These are phyloP conservation scores for Mimas tiliae DNA, from an alignment of 2,888 invertebrate species.

Conservation along the genomic window DNA sequence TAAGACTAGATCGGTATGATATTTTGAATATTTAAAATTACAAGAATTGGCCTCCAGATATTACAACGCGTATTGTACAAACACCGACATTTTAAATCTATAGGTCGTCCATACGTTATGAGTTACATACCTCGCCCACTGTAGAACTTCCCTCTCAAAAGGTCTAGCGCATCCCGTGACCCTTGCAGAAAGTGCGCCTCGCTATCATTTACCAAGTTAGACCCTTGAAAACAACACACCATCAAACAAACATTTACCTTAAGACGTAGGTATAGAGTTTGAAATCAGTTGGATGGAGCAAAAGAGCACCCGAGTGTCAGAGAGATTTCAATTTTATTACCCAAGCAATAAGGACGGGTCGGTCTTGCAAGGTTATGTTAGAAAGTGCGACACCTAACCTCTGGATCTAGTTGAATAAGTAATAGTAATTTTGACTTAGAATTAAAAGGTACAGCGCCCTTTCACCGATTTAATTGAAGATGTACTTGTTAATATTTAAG, in stretches of 20 bases:
- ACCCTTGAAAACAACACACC: constrained; percentile 41
- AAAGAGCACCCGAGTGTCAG: constrained; percentile 44
- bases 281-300: background rate
- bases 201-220: constrained; percentile 45
- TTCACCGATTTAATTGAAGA: constrained; percentile 7
- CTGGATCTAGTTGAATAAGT: constrained; percentile 62
- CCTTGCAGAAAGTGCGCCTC: constrained; percentile 71
- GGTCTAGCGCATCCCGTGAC: constrained; percentile 84
- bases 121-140: constrained; percentile 58
- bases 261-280: constrained; percentile 30
- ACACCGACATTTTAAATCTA: constrained; percentile 12
- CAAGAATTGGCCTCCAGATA: no score
- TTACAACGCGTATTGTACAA: constrained; percentile 14
- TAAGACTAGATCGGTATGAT: no score
- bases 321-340: constrained; percentile 52
- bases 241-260: constrained; percentile 44
- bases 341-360: constrained; percentile 43
- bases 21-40: no score
- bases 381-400: constrained; percentile 61
- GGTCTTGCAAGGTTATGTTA: constrained; percentile 41
- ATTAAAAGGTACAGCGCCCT: constrained; percentile 17
- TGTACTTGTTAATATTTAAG: background rate
- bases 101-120: constrained; percentile 12
- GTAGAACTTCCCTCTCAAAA: constrained; percentile 74
- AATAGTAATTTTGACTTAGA: constrained; percentile 50